phyloP scores from a whole-genome alignment of 1,140 invertebrate species.

The Ceratosolen solmsi region DNA sequence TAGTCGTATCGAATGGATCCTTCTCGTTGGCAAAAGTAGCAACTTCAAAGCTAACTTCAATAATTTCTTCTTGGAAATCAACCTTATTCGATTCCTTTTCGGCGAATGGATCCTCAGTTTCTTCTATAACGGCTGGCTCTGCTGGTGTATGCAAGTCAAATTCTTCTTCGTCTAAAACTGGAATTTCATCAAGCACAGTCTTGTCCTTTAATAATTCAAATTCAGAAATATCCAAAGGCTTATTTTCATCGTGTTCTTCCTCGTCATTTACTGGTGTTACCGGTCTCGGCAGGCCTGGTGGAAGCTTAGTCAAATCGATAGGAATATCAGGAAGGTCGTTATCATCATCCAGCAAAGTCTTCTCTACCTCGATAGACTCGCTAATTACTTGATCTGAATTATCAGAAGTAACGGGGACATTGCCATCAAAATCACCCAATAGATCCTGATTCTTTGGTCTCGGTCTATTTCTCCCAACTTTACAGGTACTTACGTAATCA shows the following conservation, averaged over 20 bases:
- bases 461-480: conserved; percentile 75
- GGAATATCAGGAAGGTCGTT: conserved; percentile 76
- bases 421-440: conserved; percentile 78
- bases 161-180: conserved; percentile 71
- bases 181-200: conserved; percentile 68
- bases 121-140: conserved; percentile 58
- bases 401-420: conserved; percentile 22
- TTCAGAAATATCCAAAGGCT: conserved; percentile 58
- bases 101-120: conserved; percentile 67
- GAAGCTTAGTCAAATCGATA: conserved; percentile 77
- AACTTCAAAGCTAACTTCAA: conserved; percentile 68
- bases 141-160: conserved; percentile 64
- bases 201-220: conserved; percentile 69
- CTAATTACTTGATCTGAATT: conserved; percentile 32
- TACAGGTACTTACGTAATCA: conserved; percentile 78
- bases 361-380: conserved; percentile 68
- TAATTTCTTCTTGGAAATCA: conserved; percentile 63
- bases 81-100: conserved; percentile 62
- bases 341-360: conserved; percentile 84
- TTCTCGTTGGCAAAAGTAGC: conserved; percentile 72
- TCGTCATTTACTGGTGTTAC: conserved; percentile 54
- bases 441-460: conserved; percentile 78
- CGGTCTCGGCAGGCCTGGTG: conserved; percentile 61
- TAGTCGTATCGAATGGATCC: conserved; percentile 91
- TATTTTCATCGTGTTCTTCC: conserved; percentile 50